Evolutionary conservation across 1,140 invertebrate genomes (phyloP).

Genomic region (Tetranychus cinnabarinus): DNA sequence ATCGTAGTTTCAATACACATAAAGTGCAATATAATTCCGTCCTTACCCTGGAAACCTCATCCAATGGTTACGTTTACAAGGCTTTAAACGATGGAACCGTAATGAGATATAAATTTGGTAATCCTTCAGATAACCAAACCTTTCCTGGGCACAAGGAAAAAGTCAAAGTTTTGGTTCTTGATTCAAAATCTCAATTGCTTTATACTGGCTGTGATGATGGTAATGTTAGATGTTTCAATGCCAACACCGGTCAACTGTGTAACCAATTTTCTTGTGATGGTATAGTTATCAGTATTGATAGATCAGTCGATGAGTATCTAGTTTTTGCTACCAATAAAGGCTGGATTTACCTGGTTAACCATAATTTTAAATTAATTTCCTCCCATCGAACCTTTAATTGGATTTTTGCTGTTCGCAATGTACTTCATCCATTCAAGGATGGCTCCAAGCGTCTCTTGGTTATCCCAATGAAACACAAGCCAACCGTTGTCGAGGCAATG

Average conservation of each 20-base stretch:
- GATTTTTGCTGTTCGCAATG: background rate
- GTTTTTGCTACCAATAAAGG: slow-evolving; percentile 2
- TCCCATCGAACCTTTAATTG: slow-evolving; percentile 3
- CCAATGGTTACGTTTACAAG: slow-evolving; percentile 2
- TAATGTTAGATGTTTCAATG: background rate
- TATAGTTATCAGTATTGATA: background rate
- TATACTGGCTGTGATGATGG: slow-evolving; percentile 3
- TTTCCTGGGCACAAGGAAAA: background rate
- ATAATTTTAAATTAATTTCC: background rate
- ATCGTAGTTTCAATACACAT: background rate
- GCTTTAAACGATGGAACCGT: background rate
- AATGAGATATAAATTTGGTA: background rate
- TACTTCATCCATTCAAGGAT: background rate
- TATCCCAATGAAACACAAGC: slow-evolving; percentile 2
- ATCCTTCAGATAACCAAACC: background rate
- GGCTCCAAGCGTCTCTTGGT: background rate
- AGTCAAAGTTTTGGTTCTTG: slow-evolving; percentile 1
- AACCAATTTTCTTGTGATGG: background rate
- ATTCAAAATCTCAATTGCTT: background rate
- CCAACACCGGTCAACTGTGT: background rate
- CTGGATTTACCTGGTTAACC: slow-evolving; percentile 2
- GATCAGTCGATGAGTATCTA: background rate
- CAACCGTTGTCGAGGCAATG: background rate
- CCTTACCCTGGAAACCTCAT: background rate
- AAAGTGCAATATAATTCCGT: slow-evolving; percentile 3